These are phyloP conservation scores for Poliocrania exsul DNA, from an alignment of 2,797 vertebrate species.

Conservation along the genomic window DNA sequence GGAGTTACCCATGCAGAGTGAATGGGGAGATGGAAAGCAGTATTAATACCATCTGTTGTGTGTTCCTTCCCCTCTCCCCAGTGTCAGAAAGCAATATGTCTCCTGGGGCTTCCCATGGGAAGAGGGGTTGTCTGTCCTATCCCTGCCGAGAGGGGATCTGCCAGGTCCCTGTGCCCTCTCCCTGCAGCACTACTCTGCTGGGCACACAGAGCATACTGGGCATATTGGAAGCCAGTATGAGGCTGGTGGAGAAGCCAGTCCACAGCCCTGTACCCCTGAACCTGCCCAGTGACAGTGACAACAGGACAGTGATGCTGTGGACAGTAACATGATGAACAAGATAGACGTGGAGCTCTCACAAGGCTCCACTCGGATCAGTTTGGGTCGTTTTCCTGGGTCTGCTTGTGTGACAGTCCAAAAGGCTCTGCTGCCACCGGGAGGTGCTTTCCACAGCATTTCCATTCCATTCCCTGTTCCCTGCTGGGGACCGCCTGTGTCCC, in stretches of 20 bases:
- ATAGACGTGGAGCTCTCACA: neutral
- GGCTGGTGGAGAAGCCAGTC: neutral
- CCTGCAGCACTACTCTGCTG: neutral
- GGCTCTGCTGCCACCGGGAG: neutral
- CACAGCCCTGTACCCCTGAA: rapidly evolving
- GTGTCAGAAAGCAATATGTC: neutral
- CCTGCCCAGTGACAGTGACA: neutral
- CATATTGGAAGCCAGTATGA: neutral
- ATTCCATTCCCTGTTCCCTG: rapidly evolving
- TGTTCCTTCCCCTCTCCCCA: neutral
- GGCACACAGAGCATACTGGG: neutral
- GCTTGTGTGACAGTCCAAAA: neutral
- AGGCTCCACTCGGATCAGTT: neutral
- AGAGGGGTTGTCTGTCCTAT: neutral
- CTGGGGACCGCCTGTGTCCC: neutral
- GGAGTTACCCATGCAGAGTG: neutral
- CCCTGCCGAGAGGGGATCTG: neutral
- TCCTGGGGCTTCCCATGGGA: neutral
- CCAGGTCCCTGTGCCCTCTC: neutral
- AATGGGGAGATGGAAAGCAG: neutral
- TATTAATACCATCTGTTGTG: rapidly evolving
- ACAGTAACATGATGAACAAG: rapidly evolving
- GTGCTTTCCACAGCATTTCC: neutral
- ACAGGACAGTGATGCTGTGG: neutral
- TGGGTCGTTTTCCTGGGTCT: neutral